phyloP scores from a whole-genome alignment of 2,888 invertebrate genomes.

The Scaptomyza tumidula region DNA sequence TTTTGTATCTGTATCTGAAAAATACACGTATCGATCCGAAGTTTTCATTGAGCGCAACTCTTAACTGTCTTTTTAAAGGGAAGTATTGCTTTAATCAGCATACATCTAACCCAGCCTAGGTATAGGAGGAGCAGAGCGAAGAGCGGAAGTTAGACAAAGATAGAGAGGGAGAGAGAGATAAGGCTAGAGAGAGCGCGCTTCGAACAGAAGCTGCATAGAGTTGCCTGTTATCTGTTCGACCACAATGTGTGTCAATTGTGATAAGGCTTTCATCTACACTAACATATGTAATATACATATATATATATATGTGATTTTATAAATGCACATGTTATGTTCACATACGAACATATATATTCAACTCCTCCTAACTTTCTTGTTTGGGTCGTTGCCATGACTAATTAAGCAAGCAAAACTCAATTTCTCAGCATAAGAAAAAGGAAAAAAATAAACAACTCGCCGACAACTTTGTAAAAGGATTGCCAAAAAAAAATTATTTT shows the following conservation, averaged over 20 bases:
- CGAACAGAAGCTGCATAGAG: slow-evolving; percentile 43
- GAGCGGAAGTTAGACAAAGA: background rate
- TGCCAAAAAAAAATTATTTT: slow-evolving; percentile 40
- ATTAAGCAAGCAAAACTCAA: slow-evolving; percentile 69
- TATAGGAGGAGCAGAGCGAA: background rate
- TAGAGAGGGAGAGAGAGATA: background rate
- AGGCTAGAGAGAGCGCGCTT: background rate
- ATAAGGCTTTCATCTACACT: slow-evolving; percentile 45
- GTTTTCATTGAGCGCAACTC: slow-evolving; percentile 13
- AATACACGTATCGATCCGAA: slow-evolving; percentile 13
- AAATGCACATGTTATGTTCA: too few species aligned
- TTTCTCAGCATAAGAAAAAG: slow-evolving; percentile 65
- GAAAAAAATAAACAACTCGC: slow-evolving; percentile 38
- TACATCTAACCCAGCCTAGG: slow-evolving; percentile 6
- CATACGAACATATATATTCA: background rate
- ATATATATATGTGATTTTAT: slow-evolving; percentile 1
- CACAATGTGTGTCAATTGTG: slow-evolving; percentile 69
- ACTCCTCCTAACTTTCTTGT: slow-evolving; percentile 23
- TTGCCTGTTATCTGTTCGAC: slow-evolving; percentile 37
- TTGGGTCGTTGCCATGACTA: slow-evolving; percentile 62
- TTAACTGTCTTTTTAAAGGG: background rate
- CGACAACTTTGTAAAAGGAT: slow-evolving; percentile 75
- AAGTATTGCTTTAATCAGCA: background rate
- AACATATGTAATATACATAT: background rate
- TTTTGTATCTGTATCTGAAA: slow-evolving; percentile 15